Base-by-base conservation (phyloP, 2,797 vertebrate species). In the Phoebastria nigripes region DNA sequence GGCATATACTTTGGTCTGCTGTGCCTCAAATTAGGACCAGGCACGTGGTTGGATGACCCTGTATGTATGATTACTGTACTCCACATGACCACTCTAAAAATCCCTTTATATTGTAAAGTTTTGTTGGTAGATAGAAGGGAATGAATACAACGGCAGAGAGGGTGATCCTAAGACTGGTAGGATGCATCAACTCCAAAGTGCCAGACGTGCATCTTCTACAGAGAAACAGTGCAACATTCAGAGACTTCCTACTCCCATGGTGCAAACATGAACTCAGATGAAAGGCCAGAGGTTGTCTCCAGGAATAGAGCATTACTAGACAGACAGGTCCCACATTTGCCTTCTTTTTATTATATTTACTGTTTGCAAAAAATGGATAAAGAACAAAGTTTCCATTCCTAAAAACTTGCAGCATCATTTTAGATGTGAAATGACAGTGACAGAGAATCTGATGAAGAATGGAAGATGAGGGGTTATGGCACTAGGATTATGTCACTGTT, bases 11-110 rank as follows among this genome's bases (percentile, higher is more conserved):
- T 62, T 52, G 6, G 14, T 47, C n/a, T 83, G 26, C 44, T 79
- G 20, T 63, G 21, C 51, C 52, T 80, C 35, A 76, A 16, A 63
- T 55, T 44, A 80, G 58, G 6, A 55, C 37, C 24, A 29, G 46
- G 41, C 17, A n/a, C 0, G 0, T 39, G 44, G 56, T 1, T 59
- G 46, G 17, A 14, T 59, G 17, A 17, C n/a, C 39, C n/a, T 54
- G 31, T 47, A 7, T 29, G 15, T 65, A 28, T 33, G 9, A 47
- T 63, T 54, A 54, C 20, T 19, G 12, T 52, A 58, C 26, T 59
- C 67, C 22, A 58, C 9, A 13, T n/a, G 16, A 22, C 9, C 29
- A 31, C 16, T 54, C 29, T 24, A n/a, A 74, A 55, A 83, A 78
- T 37, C n/a, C 26, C 17, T 70, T 80, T 16, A 52, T 46, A 28